phyloP scores from a whole-genome alignment of 2,113 vertebrate genomes.

The Paraplagusia blochii region DNA sequence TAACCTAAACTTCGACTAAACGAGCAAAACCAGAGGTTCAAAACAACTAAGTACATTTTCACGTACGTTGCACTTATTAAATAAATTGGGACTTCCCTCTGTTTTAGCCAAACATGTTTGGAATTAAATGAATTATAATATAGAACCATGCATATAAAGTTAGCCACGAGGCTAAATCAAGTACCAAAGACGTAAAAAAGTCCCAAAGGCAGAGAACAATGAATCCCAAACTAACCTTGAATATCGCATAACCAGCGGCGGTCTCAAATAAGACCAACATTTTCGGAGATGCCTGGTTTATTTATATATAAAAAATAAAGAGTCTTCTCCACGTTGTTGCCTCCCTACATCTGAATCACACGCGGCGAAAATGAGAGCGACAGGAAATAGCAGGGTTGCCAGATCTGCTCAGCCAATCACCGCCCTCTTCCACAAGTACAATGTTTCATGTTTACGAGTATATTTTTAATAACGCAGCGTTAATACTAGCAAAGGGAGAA shows the following conservation, averaged over 20 bases:
- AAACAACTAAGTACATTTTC: too few relatives aligned
- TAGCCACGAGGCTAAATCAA: slow-evolving; percentile 21
- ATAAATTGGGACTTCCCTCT: too few relatives aligned
- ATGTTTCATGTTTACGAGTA: background rate
- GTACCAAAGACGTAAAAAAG: background rate
- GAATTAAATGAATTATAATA: too few relatives aligned
- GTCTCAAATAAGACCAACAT: slow-evolving; percentile 79
- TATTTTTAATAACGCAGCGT: background rate
- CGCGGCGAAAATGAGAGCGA: background rate
- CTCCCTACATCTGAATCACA: background rate
- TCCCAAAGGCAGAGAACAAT: background rate
- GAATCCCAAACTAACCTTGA: slow-evolving; percentile 63
- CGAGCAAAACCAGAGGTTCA: rapidly evolving
- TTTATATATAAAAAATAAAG: background rate
- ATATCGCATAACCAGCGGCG: slow-evolving; percentile 76
- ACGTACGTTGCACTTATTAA: too few relatives aligned
- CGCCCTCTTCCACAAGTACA: background rate
- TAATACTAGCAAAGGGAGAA: too few relatives aligned
- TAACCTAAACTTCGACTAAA: background rate
- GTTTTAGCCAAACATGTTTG: too few relatives aligned
- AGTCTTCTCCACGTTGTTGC: slow-evolving; percentile 17
- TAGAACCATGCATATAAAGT: background rate
- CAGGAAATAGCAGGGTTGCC: slow-evolving; percentile 41
- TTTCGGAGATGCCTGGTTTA: slow-evolving; percentile 14
- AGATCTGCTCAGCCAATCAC: background rate